Conservation (phyloP, 2,113 vertebrate species). For the Butorides virescens region DNA sequence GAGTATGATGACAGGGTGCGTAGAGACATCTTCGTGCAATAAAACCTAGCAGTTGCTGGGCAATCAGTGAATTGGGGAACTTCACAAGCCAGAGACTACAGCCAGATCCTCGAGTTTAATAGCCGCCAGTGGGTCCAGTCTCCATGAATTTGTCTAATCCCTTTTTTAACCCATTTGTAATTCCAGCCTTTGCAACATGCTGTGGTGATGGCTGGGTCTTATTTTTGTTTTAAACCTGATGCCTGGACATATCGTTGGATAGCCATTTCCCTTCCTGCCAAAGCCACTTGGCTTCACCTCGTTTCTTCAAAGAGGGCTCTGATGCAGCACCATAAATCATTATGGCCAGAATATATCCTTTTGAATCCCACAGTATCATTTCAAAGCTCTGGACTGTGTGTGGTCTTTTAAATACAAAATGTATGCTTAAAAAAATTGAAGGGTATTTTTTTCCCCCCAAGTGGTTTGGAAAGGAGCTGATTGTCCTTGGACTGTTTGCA, state of each 20-base stretch:
- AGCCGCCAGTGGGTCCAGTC: not conserved
- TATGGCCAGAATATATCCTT: not conserved
- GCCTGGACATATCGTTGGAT: not conserved
- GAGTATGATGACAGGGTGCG: rapidly evolving
- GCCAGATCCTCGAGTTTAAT: not conserved
- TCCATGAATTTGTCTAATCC: not conserved
- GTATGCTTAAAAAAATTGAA: not conserved
- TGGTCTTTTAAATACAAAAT: not conserved
- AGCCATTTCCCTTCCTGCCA: not conserved
- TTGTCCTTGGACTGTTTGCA: constrained; percentile 22
- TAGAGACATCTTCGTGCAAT: not conserved
- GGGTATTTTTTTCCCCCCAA: not conserved
- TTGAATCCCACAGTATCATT: not conserved
- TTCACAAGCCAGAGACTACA: not conserved
- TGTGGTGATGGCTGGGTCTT: not conserved
- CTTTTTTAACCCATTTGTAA: not conserved
- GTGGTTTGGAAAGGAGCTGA: constrained; percentile 14
- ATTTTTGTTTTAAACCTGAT: not conserved
- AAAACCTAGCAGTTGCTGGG: not conserved
- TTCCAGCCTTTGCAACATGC: not conserved
- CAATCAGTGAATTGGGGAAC: not conserved
- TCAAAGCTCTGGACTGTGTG: not conserved
- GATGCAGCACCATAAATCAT: not conserved
- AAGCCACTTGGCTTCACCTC: not conserved
- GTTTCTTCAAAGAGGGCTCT: not conserved